Base-by-base conservation (phyloP, 2,113 vertebrate genomes). In the Anarrhichthys ocellatus region DNA sequence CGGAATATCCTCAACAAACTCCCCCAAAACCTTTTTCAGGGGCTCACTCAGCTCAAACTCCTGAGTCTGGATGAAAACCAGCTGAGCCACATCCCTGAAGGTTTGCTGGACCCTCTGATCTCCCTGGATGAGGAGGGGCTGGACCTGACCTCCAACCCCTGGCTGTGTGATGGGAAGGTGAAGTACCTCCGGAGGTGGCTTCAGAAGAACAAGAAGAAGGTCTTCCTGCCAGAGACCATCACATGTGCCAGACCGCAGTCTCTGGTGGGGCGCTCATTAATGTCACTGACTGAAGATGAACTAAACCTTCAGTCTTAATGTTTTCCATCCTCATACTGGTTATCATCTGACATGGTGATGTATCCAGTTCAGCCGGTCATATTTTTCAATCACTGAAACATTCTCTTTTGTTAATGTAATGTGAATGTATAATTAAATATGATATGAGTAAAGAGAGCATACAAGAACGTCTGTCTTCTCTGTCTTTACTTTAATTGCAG, bases 81-180 rank as follows among this genome's bases (percentile, higher is more conserved):
- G 22, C 93, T 98, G 81, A 85, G 15, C 69, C 88, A n/a, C 0
- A 48, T 94, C 89, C 91, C 87, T 15, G 78, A 83, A 69, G 94
- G 94, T 14, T 78, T 92, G 5, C 78, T 85, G n/a, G 91, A 90
- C 42, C 88, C 72, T 10, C 62, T 91, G 54, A 66, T 10, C 0
- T 70, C 85, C 11, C 76, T 96, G 58, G 95, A 95, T 0, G 91
- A 94, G 13, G 85, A 90, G 0, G 94, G 94, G 0, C 91, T 97
- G 1, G 96, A 96, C 63, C 61, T 98, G 27, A 91, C 94, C 0
- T 9, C 18, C 0, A 98, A 98, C 87, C 97, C 96, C 7, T 97
- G 96, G 96, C 14, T 73, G 14, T 97, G 97, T 0, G 92, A 95
- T 10, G 80, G 69, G 36, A 80, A 89, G 32, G 65, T 95, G 22